Percentiles rank a stretch among this genome's conserved stretches.
Conservation (phyloP, 2,113 vertebrate species). For the Hypanus sabinus region DNA sequence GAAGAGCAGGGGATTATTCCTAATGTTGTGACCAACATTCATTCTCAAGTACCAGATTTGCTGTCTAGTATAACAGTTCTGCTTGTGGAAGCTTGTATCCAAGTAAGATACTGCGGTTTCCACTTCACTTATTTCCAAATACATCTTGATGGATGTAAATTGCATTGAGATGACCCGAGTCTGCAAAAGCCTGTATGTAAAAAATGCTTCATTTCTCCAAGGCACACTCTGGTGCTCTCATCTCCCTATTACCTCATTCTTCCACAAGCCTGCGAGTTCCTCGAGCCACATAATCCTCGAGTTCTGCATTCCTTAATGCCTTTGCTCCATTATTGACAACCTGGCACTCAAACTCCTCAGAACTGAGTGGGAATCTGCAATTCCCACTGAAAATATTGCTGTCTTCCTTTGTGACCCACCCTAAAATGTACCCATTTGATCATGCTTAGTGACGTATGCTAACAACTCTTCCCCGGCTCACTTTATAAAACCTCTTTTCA, state of each 20-base stretch:
- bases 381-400: background rate
- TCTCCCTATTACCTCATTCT: background rate
- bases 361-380: background rate
- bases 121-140: too few relatives aligned
- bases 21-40: too few relatives aligned
- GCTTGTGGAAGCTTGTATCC: too few relatives aligned
- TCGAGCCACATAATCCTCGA: background rate
- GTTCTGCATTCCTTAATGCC: background rate
- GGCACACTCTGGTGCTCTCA: too few relatives aligned
- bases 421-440: background rate
- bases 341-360: background rate
- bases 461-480: background rate
- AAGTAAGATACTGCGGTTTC: too few relatives aligned
- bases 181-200: too few relatives aligned
- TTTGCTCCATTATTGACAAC: background rate
- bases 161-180: too few relatives aligned
- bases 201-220: too few relatives aligned
- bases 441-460: background rate
- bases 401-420: background rate
- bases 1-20: too few relatives aligned
- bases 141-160: too few relatives aligned
- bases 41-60: too few relatives aligned
- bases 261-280: background rate
- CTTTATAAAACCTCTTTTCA: background rate
- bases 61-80: too few relatives aligned